Evolutionary conservation across 2,888 invertebrate species (phyloP), one percentile per base, ranked within the genome.

Genomic region (Tetropium fuscum): DNA sequence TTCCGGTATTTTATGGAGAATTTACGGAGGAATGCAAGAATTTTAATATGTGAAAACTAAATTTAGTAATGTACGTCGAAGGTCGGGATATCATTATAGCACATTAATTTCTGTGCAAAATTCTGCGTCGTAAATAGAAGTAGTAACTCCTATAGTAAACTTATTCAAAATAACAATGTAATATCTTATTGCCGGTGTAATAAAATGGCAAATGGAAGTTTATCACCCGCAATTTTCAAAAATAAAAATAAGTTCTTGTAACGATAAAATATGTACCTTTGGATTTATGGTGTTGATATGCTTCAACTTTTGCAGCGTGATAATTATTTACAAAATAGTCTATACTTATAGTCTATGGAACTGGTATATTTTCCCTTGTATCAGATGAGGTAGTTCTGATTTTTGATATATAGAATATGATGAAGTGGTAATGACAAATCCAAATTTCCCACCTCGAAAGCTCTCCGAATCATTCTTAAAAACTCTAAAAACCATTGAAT

Each of bases 71-170:
- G 20, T 27, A 51, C 40, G 34, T 25, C 25, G 15, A 27, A 51
- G 51, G 40, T 51, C 40, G 27, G 18, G 51, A 19, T 27, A 40
- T 40, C 27, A 51, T 51, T 40, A 27, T 40, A 40, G 40, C 38
- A 51, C 51, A 51, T 51, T 51, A 51, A 51, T 51, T 51, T 51
- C 10, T 27, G 51, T 40, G 30, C 40, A 51, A 40, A 51, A 51
- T 40, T 27, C 25, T 27, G 8, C 40, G 25, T 51, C 51, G 51
- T 51, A 51, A 51, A 51, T 40, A 38, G 27, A 18, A 51, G 51
- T 34, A 40, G 51, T 27, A 51, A 51, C 40, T 25, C 51, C 25
- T 15, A 20, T 22, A 36, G 18, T 22, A 22, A 20, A 27, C 44
- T 44, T 19, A 40, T 51, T 51, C 40, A 40, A 51, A 38, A 51